Base-by-base conservation (phyloP, 2,888 invertebrate species). In the Oeneis ivallda region DNA sequence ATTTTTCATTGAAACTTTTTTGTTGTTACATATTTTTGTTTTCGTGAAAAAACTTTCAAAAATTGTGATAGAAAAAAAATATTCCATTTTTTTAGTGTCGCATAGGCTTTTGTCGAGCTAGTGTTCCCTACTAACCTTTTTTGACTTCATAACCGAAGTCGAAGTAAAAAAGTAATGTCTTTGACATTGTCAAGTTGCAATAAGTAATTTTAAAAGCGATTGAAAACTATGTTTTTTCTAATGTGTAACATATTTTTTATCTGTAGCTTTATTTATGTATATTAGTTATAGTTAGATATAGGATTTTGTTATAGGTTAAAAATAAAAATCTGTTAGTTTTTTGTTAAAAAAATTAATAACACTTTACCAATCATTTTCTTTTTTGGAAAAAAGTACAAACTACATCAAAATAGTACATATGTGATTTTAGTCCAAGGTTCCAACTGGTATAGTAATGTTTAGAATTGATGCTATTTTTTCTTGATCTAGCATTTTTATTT, bases 1-100 rank as follows among this genome's bases (percentile, higher is more conserved):
- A 53, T 39, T 15, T 53, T 26, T 19, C 17, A 8, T 34, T n/a
- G 41, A 45, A 58, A 58, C 37, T 53, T 53, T 53, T 26, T 26
- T 54, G 37, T 37, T 26, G 19, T 34, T 15, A 37, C 15, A 15
- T 54, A 8, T 2, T 37, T 37, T 41, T 32, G 19, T 53, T 43
- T 15, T 53, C 32, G 53, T 34, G 53, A 43, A 57, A 39, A 58
- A 58, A 49, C 47, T 50, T 60, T 41, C 26, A 61, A 77, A 77
- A 77, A 78, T 82, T 90, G 89, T 90, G 89, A 89, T 90, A 88
- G 74, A 82, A 81, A 79, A 73, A 75, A 79, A 80, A 79, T 78
- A 87, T 89, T 88, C 89, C 88, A 88, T 89, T 88, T 88, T 75
- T 75, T 83, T 87, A 85, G 86, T 80, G 74, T 69, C 66, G 68